Conservation (phyloP, 35 echinoderm and acorn worm species). For the Ophioderma brevispina region DNA sequence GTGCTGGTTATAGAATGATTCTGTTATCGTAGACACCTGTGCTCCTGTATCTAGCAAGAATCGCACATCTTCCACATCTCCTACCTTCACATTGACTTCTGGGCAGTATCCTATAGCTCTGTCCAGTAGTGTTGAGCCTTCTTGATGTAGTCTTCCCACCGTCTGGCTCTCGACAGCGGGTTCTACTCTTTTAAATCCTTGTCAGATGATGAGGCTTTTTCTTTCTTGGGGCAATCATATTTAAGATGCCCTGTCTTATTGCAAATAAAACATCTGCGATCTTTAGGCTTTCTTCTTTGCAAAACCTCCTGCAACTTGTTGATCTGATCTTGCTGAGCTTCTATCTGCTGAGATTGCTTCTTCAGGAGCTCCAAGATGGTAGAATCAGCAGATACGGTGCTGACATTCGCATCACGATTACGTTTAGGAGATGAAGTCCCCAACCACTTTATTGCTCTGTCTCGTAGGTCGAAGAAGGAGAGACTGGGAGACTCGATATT, state of each 20-base stretch:
- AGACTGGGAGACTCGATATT: constrained; percentile 41
- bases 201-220: neutral
- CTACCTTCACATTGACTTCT: neutral
- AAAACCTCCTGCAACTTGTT: neutral
- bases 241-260: constrained; percentile 22
- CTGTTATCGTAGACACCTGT: no score
- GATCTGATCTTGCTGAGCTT: neutral
- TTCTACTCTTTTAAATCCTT: constrained; percentile 38
- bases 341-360: constrained; percentile 30
- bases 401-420: neutral
- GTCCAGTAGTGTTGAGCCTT: neutral
- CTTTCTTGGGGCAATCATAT: constrained; percentile 32
- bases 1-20: no score
- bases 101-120: constrained; percentile 1
- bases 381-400: neutral
- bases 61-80: neutral
- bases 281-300: neutral
- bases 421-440: constrained; percentile 13
- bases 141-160: neutral
- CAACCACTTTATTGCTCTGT: constrained; percentile 60
- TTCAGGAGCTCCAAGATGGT: neutral
- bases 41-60: no score
- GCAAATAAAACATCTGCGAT: constrained; percentile 9
- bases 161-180: constrained; percentile 46
- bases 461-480: constrained; percentile 61